Evolutionary conservation across 2,888 invertebrate species (phyloP), one percentile per base, ranked within the genome.

Genomic region (Cataglyphis albicans): DNA sequence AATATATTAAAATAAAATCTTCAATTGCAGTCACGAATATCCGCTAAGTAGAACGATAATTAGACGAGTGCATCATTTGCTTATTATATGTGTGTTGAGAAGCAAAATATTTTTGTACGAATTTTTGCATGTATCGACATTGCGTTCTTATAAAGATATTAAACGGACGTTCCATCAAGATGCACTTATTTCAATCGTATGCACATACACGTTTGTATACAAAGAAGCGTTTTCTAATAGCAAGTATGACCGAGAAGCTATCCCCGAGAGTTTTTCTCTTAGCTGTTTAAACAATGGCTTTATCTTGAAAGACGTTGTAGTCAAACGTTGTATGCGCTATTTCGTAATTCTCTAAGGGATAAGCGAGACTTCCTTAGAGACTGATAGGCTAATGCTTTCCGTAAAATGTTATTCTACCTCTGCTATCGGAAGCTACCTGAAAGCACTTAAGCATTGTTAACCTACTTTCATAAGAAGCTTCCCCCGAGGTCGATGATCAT

Each of bases 281-380:
- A 70, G 72, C 12, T 75, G 85, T 84, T 84, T 81, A 85, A 83
- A 80, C 86, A 86, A 85, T 64, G 80, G 64, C 73, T 75, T 86
- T 89, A 90, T 90, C 88, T 85, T 25, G 32, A 59, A 41, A 73
- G 82, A 83, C 64, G 65, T 68, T 73, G 32, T 38, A 55, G 61
- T 21, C 10, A 32, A 63, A 52, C 52, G 52, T 55, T 57, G 5
- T 57, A 57, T 35, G 65, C 65, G 15, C 59, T 67, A 65, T 52
- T 52, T 52, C 44, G 15, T 32, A 72, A 78, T 63, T 52, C 70
- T 61, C 70, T 6, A 21, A 64, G 75, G 67, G 55, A 67, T 59
- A 52, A 52, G 59, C 35, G 61, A 52, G 74, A 65, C 70, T 84
- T 68, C 48, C 65, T 55, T n/a, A 15, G 81, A 81, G 80, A 73